Evolutionary conservation across 2,888 invertebrate species (phyloP).

Genomic region (Stegophylla sp.): DNA sequence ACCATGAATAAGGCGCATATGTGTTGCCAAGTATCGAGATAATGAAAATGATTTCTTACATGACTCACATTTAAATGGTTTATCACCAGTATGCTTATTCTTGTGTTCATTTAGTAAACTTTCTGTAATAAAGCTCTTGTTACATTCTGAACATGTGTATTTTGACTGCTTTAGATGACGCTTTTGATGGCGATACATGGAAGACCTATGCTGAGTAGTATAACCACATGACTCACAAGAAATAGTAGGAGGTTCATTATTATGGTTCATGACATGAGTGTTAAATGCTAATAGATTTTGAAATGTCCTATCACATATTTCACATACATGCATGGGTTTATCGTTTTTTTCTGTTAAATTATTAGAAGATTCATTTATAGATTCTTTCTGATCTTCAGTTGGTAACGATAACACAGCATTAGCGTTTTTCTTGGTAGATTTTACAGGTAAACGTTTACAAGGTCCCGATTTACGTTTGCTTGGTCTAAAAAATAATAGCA

Average conservation of each 20-base stretch:
- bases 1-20: slow-evolving; percentile 61
- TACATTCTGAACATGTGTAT: slow-evolving; percentile 64
- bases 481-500: slow-evolving; percentile 15
- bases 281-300: slow-evolving; percentile 60
- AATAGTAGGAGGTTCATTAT: slow-evolving; percentile 58
- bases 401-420: background rate
- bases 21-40: slow-evolving; percentile 65
- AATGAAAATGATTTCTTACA: slow-evolving; percentile 65
- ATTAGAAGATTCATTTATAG: background rate
- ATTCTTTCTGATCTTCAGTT: background rate
- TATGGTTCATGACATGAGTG: slow-evolving; percentile 59
- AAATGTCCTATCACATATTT: slow-evolving; percentile 61
- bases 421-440: slow-evolving; percentile 44
- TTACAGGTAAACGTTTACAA: slow-evolving; percentile 50
- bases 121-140: slow-evolving; percentile 65
- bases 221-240: slow-evolving; percentile 64
- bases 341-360: slow-evolving; percentile 36
- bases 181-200: slow-evolving; percentile 69
- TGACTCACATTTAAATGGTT: slow-evolving; percentile 63
- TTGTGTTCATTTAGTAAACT: slow-evolving; percentile 68
- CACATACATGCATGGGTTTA: slow-evolving; percentile 61
- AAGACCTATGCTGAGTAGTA: slow-evolving; percentile 64
- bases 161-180: slow-evolving; percentile 69
- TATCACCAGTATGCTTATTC: slow-evolving; percentile 65
- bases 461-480: slow-evolving; percentile 55